Percentiles rank a stretch among this genome's conserved stretches.
Evolutionary conservation across 2,888 invertebrate species (phyloP).

Genomic region (Periphyllus acericola): DNA sequence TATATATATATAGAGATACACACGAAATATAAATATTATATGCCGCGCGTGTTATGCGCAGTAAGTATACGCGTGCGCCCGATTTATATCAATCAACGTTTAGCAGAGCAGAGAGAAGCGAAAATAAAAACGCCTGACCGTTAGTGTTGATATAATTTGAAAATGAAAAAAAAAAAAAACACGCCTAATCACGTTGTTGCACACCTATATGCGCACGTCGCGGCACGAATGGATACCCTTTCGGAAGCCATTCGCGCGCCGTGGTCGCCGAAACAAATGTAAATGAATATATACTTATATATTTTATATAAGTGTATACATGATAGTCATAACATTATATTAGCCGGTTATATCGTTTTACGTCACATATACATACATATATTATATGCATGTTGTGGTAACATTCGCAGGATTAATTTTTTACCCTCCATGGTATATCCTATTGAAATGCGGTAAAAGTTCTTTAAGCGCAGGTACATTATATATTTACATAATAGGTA

Average conservation of each 20-base stretch:
- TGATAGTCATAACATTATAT: not conserved
- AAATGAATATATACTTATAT: not conserved
- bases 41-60: not conserved
- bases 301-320: not conserved
- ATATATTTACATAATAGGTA: no score
- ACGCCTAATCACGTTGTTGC: not conserved
- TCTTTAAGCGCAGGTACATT: not conserved
- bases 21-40: not conserved
- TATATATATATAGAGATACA: not conserved
- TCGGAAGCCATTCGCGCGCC: conserved; percentile 3
- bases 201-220: not conserved
- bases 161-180: not conserved
- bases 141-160: no score
- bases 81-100: conserved; percentile 53
- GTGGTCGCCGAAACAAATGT: not conserved
- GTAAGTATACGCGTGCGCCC: no score
- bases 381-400: not conserved
- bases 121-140: not conserved
- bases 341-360: not conserved
- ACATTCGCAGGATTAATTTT: conserved; percentile 12
- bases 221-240: not conserved
- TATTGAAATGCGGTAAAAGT: not conserved
- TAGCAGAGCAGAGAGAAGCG: not conserved
- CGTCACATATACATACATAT: not conserved
- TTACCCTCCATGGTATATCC: not conserved